Conservation (phyloP, 2,113 vertebrate species). For the Mungos mungo region DNA sequence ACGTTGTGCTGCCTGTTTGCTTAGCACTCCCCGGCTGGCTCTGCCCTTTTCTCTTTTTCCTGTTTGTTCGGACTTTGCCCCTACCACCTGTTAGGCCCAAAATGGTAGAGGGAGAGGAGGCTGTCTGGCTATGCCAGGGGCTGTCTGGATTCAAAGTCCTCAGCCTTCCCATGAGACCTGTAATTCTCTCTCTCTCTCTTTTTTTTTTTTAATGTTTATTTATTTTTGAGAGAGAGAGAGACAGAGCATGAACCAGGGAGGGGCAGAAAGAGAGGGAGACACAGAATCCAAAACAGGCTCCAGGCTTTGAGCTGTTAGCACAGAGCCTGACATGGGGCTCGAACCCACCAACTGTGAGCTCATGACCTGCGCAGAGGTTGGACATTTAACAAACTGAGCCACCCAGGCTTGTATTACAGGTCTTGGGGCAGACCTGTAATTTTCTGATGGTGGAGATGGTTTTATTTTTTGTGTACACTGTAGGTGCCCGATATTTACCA, state of each 20-base stretch:
- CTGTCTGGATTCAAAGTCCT: background rate
- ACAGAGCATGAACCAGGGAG: too few relatives aligned
- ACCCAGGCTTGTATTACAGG: too few relatives aligned
- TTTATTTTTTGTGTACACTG: background rate
- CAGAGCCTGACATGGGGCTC: too few relatives aligned
- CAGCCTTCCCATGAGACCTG: background rate
- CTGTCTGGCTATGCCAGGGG: background rate
- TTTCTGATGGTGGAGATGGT: background rate
- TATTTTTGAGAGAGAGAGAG: too few relatives aligned
- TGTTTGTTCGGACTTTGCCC: background rate
- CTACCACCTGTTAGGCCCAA: background rate
- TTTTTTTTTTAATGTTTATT: too few relatives aligned
- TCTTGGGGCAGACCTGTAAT: background rate
- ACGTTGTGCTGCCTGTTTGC: background rate
- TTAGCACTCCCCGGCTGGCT: background rate
- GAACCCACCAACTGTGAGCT: too few relatives aligned
- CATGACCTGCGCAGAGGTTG: too few relatives aligned
- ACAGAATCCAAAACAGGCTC: too few relatives aligned
- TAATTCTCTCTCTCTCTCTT: background rate
- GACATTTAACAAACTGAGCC: too few relatives aligned
- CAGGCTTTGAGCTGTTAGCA: too few relatives aligned
- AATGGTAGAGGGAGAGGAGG: background rate
- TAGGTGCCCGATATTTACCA: background rate
- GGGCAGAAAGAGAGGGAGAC: too few relatives aligned
- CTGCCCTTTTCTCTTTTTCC: background rate